Evolutionary conservation across 92 coral and sea anemone genomes (phyloP), one percentile per base, ranked within the genome.

Genomic region (Actinostola sp.): DNA sequence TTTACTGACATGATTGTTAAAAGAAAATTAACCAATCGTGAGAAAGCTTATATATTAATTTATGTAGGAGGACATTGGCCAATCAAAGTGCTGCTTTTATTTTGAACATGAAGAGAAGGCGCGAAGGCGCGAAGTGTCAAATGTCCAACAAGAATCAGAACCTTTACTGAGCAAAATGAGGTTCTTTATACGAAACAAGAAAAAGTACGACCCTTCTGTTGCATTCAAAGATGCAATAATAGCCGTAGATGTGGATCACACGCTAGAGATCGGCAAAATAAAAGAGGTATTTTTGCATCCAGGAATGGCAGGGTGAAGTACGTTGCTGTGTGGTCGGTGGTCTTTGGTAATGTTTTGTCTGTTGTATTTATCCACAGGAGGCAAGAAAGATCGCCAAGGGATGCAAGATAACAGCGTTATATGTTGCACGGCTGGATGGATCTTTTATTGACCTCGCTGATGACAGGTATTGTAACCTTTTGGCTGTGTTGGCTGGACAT

Each of bases 361-460:
- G 21, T 27, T 9, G 29, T 46, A 1, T 45, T 66, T 15, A 14
- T 70, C 77, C 25, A 3, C 54, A 85, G 90, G 90, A 80, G 69
- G 83, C 74, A 3, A 73, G 82, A 54, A 85, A 63, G 76, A 70
- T 67, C 42, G 86, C 78, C 29, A 74, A 75, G 38, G 90, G 77
- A n/a, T 76, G 82, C 20, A 85, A 80, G 63, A 77, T 85, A n/a
- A 76, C 83, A n/a, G 78, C 90, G 20, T 34, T 85, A 8, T 85
- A 85, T 48, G 58, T 67, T 17, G 78, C 72, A 8, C 77, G 68
- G 27, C 68, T 27, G 32, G 90, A 85, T 69, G 90, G 90, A 0
- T 76, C 90, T 17, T 85, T 80, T 53, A 67, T 73, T 61, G 86
- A 70, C 25, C 64, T 85, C 36, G 90, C 90, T n/a, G 90, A 85